These are phyloP conservation scores for Melanotaenia parkinsoni DNA, from an alignment of 2,797 vertebrate genomes.

Conservation along the genomic window DNA sequence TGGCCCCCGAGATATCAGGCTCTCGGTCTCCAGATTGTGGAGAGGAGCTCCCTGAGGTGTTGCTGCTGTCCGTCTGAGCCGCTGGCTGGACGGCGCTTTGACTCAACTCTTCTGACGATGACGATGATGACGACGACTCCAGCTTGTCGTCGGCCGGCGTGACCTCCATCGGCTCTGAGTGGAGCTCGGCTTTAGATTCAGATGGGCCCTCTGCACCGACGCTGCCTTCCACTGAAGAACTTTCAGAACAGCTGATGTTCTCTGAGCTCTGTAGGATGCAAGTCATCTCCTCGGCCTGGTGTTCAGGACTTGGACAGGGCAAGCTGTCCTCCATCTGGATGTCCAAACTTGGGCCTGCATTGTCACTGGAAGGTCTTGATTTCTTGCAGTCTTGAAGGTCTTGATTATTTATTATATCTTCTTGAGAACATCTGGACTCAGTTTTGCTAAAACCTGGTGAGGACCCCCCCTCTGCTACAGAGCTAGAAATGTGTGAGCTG, in stretches of 20 bases:
- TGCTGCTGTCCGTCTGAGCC: slow-evolving; percentile 80
- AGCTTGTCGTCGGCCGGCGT: slow-evolving; percentile 84
- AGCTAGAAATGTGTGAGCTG: slow-evolving; percentile 54
- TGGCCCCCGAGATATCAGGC: slow-evolving; percentile 84
- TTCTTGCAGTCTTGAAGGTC: slow-evolving; percentile 54
- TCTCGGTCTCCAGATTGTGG: slow-evolving; percentile 86
- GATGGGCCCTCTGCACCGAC: slow-evolving; percentile 19
- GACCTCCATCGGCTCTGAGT: slow-evolving; percentile 69
- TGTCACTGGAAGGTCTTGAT: slow-evolving; percentile 52
- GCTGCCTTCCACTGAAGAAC: slow-evolving; percentile 32
- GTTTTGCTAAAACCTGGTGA: slow-evolving; percentile 36
- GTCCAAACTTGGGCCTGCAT: slow-evolving; percentile 26
- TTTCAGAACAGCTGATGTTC: slow-evolving; percentile 30
- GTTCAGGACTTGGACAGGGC: slow-evolving; percentile 55
- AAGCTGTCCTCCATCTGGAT: slow-evolving; percentile 57
- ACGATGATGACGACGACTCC: slow-evolving; percentile 63
- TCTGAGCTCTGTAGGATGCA: slow-evolving; percentile 52
- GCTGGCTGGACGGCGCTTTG: slow-evolving; percentile 59
- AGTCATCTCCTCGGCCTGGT: slow-evolving; percentile 53
- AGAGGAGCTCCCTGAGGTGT: slow-evolving; percentile 82
- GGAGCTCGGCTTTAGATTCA: slow-evolving; percentile 59
- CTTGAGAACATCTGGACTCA: slow-evolving; percentile 52
- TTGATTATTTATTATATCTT: slow-evolving; percentile 59
- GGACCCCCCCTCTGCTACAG: slow-evolving; percentile 66
- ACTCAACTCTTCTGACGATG: slow-evolving; percentile 56